Evolutionary conservation across 2,888 invertebrate genomes (phyloP).

Genomic region (Cephus spinipes): DNA sequence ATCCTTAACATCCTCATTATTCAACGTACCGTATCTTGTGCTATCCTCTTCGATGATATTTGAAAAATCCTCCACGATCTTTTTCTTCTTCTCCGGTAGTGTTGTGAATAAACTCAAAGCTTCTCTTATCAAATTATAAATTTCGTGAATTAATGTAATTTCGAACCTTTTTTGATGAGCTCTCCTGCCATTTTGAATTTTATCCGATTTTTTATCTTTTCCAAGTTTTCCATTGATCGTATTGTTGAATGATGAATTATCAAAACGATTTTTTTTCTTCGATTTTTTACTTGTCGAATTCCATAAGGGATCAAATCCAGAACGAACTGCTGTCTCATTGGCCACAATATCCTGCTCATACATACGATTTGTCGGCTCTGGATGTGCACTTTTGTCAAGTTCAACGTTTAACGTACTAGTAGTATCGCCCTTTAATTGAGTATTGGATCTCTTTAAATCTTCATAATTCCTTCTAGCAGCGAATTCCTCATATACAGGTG

Average conservation of each 20-base stretch:
- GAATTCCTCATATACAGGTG: neutral
- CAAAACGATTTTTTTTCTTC: neutral
- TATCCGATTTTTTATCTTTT: too few species aligned
- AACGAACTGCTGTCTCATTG: neutral
- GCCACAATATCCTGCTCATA: neutral
- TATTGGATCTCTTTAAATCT: neutral
- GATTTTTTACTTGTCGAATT: neutral
- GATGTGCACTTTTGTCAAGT: neutral
- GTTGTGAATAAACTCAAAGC: too few species aligned
- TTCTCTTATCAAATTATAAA: too few species aligned
- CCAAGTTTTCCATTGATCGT: too few species aligned
- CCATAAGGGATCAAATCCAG: neutral
- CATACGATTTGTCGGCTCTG: neutral
- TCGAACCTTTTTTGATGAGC: too few species aligned
- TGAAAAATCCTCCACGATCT: too few species aligned
- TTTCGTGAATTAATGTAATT: too few species aligned
- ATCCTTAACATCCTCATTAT: too few species aligned
- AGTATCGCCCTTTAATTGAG: neutral
- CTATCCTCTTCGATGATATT: too few species aligned
- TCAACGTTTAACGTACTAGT: neutral
- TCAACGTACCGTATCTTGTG: too few species aligned
- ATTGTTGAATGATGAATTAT: conserved; percentile 19
- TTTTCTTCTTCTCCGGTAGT: too few species aligned
- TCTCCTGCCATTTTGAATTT: too few species aligned
- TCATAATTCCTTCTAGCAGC: neutral